phyloP scores from a whole-genome alignment of 1,140 invertebrate species.

The Stenopsyche tienmushanensis region DNA sequence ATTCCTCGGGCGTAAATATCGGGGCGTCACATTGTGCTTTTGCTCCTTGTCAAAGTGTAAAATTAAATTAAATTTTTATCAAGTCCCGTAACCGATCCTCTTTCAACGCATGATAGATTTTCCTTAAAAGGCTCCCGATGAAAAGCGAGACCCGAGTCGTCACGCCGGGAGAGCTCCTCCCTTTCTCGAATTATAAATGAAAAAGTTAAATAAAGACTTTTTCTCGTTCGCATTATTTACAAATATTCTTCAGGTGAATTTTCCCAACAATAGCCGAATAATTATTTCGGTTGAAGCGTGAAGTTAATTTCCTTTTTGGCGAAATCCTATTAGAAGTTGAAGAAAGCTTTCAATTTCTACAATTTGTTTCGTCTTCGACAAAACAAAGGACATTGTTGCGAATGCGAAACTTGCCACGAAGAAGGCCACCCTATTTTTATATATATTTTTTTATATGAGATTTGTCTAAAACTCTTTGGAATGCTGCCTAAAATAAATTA shows the following conservation, averaged over 20 bases:
- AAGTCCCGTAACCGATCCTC: neutral
- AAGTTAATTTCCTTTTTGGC: slow-evolving; percentile 30
- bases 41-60: too few relatives aligned
- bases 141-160: too few relatives aligned
- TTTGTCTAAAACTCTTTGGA: too few relatives aligned
- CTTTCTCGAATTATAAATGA: neutral
- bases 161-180: too few relatives aligned
- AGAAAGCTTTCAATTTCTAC: slow-evolving; percentile 29
- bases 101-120: neutral
- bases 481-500: too few relatives aligned
- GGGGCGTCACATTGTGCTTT: too few relatives aligned
- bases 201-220: neutral
- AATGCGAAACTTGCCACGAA: neutral
- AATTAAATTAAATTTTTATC: neutral
- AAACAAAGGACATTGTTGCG: slow-evolving; percentile 5
- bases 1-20: too few relatives aligned
- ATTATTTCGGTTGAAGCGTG: slow-evolving; percentile 30
- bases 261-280: slow-evolving; percentile 24
- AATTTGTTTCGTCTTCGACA: slow-evolving; percentile 16
- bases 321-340: slow-evolving; percentile 25
- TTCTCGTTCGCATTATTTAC: slow-evolving; percentile 13
- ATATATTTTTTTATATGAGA: too few relatives aligned
- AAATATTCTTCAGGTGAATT: slow-evolving; percentile 21
- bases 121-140: too few relatives aligned
- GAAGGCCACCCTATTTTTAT: neutral